Conservation (phyloP, 2,888 invertebrate species). For the Phoronis australis region DNA sequence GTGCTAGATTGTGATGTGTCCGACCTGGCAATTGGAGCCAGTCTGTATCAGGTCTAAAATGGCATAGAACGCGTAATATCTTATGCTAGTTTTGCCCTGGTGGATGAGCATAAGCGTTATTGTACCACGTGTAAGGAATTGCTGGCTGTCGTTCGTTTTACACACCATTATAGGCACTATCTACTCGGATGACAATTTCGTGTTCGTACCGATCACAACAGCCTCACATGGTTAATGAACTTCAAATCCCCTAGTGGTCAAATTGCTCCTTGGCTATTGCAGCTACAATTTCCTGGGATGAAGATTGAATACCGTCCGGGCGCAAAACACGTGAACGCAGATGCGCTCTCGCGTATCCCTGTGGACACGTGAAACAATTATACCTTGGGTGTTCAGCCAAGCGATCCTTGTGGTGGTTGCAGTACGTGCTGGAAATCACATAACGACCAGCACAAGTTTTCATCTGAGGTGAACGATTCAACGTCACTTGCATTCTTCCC, state of each 20-base stretch:
- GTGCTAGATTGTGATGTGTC: neutral
- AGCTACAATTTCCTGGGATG: neutral
- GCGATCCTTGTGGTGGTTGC: conserved; percentile 8
- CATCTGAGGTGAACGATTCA: conserved; percentile 3
- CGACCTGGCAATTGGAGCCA: neutral
- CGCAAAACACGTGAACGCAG: neutral
- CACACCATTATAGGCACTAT: conserved; percentile 1
- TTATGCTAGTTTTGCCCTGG: neutral
- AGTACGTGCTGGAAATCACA: conserved; percentile 1
- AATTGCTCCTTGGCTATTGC: too few species aligned
- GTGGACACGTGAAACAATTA: too few species aligned
- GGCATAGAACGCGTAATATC: neutral
- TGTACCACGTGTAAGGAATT: conserved; percentile 6
- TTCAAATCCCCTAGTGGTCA: neutral
- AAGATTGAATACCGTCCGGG: neutral
- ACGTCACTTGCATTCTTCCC: too few species aligned
- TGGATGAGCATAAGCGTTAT: neutral
- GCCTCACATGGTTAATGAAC: neutral
- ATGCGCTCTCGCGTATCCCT: neutral
- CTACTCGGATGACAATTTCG: neutral
- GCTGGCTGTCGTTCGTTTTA: conserved; percentile 2
- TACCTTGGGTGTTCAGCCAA: too few species aligned
- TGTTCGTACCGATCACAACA: neutral
- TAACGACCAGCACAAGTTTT: conserved; percentile 1
- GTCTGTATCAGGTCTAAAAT: conserved; percentile 1